Base-by-base conservation (phyloP, 1,140 invertebrate genomes). In the Megathymus violae region DNA sequence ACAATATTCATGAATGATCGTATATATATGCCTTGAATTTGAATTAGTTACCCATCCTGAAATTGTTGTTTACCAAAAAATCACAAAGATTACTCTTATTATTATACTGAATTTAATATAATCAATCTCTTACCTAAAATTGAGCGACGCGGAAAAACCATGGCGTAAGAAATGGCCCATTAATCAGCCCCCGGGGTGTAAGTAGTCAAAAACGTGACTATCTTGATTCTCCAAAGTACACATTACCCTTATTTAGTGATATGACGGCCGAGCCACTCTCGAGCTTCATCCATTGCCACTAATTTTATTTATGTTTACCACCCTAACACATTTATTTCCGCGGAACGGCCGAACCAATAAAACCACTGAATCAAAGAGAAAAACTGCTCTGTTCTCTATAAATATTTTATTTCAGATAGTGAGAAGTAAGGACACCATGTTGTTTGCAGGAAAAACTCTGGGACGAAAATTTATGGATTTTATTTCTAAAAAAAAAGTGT, bases 311-410 rank as follows among this genome's bases (percentile, higher is more conserved):
- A 89, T 82, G 63, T 71, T 48, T 43, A 51, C 71, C 69, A 69
- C 77, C 82, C 77, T 46, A 71, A 69, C 74, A 79, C 85, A 86
- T 88, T 82, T 88, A 86, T 88, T 83, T 86, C 77, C 76, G 76
- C 82, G 77, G 80, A 88, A 76, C 80, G 78, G 75, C 71, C 79
- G 64, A 74, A 67, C 85, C 87, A 87, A 88, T 89, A 88, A 85
- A 89, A 89, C 85, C 87, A 87, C 81, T 89, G 87, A 89, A 89
- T 89, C 87, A 87, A 88, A 87, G 85, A 89, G 87, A 89, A 89
- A 89, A 89, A 89, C 74, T 89, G 84, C 87, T 80, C 77, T 78
- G 72, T 67, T 72, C 75, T 78, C 85, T 82, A 89, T 89, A 89
- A 89, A 89, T 89, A 89, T 89, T 89, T 89, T 89, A 88, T 89